These are phyloP conservation scores for Vireo altiloquus DNA, from an alignment of 2,113 vertebrate genomes.

Conservation along the genomic window DNA sequence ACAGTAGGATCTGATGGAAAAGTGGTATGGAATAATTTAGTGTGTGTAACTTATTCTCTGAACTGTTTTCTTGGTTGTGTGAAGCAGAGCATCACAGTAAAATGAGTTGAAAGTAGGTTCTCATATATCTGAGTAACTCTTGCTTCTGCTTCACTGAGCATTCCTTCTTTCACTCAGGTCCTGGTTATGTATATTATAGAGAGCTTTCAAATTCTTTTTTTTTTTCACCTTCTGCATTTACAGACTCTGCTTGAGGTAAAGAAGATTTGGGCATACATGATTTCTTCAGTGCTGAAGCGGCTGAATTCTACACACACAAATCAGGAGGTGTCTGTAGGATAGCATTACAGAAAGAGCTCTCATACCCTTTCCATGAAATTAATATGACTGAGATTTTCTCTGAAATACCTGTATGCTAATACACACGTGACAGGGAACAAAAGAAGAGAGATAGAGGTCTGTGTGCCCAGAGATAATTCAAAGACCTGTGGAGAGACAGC, in stretches of 20 bases:
- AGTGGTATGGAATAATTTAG: background rate
- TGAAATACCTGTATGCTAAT: background rate
- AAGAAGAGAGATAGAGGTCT: background rate
- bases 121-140: background rate
- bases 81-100: background rate
- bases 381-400: background rate
- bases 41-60: background rate
- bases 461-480: background rate
- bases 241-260: background rate
- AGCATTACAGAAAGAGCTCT: background rate
- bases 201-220: background rate
- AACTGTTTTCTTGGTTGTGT: background rate
- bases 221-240: background rate
- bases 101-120: background rate
- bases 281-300: background rate
- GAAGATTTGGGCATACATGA: background rate
- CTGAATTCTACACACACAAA: background rate
- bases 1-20: background rate
- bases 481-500: background rate
- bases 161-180: background rate
- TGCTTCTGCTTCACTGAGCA: background rate
- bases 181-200: background rate
- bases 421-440: fast-evolving
- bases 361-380: background rate
- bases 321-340: background rate